Evolutionary conservation across 2,888 invertebrate species (phyloP).

Genomic region (Sarcophaga carnaria): DNA sequence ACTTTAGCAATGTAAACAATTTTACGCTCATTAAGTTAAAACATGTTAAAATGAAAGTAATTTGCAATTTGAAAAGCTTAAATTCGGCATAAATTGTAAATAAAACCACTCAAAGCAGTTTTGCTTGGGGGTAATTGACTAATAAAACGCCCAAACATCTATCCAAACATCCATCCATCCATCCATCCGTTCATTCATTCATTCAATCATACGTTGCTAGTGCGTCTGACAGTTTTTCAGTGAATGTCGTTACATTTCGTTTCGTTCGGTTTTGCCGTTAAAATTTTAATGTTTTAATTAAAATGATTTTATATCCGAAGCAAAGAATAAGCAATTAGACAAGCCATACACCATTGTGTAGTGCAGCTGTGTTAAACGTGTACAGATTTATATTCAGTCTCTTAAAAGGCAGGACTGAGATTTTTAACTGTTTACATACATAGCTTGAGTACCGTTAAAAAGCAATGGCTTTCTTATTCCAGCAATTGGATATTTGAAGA

Average conservation of each 20-base stretch:
- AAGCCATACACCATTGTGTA: background rate
- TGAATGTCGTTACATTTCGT: no score
- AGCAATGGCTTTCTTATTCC: no score
- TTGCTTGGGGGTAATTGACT: no score
- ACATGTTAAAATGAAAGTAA: constrained; percentile 4
- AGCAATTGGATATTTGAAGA: no score
- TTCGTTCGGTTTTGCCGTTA: background rate
- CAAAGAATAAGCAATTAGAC: background rate
- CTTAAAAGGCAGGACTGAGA: background rate
- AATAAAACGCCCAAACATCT: no score
- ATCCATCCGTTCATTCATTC: background rate
- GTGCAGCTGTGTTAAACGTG: background rate
- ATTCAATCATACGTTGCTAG: background rate
- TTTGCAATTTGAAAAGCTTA: constrained; percentile 1
- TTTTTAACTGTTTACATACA: background rate
- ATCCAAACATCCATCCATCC: background rate
- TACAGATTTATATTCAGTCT: background rate
- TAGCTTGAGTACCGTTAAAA: background rate
- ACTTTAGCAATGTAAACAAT: background rate
- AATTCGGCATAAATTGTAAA: background rate
- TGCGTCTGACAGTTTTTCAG: background rate
- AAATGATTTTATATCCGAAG: constrained; percentile 10
- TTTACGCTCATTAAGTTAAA: constrained; percentile 25
- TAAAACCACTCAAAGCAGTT: background rate
- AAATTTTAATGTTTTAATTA: constrained; percentile 19